A percentile compares a stretch with the other conserved stretches of the same genome.
These are phyloP conservation scores for Tyrophagus putrescentiae DNA, from an alignment of 1,140 invertebrate species.

Conservation along the genomic window DNA sequence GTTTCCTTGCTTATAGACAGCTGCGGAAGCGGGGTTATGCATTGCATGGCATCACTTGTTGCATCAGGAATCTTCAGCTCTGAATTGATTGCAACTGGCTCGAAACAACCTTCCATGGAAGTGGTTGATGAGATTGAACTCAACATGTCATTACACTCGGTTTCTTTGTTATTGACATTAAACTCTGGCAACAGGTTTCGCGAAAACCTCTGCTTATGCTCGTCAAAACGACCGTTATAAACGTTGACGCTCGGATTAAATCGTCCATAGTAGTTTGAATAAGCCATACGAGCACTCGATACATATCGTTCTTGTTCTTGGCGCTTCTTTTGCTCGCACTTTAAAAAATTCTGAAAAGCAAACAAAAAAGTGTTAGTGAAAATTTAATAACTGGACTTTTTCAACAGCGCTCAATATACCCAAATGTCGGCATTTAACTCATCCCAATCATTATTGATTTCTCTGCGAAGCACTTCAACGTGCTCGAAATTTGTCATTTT, in stretches of 20 bases:
- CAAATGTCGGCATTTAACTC: constrained; percentile 15
- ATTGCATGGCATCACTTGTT: not conserved
- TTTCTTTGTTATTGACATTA: no score
- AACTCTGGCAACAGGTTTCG: no score
- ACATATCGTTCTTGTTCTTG: no score
- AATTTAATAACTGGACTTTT: not conserved
- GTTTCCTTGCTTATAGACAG: constrained; percentile 7
- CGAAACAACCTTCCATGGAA: not conserved
- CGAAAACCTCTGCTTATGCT: not conserved
- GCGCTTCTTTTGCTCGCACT: no score
- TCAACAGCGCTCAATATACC: not conserved
- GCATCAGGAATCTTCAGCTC: constrained; percentile 2
- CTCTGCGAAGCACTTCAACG: not conserved
- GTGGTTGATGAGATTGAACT: not conserved
- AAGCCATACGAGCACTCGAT: not conserved
- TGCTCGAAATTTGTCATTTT: not conserved
- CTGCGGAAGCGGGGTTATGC: not conserved
- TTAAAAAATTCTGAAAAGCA: not conserved
- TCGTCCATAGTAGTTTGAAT: not conserved
- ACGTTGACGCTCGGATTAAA: not conserved
- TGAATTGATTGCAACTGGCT: not conserved
- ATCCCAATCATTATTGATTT: constrained; percentile 2
- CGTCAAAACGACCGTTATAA: not conserved
- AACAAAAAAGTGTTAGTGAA: not conserved
- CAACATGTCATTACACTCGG: not conserved